Evolutionary conservation across 1,140 invertebrate genomes (phyloP).

Genomic region (Elymnias hypermnestra): DNA sequence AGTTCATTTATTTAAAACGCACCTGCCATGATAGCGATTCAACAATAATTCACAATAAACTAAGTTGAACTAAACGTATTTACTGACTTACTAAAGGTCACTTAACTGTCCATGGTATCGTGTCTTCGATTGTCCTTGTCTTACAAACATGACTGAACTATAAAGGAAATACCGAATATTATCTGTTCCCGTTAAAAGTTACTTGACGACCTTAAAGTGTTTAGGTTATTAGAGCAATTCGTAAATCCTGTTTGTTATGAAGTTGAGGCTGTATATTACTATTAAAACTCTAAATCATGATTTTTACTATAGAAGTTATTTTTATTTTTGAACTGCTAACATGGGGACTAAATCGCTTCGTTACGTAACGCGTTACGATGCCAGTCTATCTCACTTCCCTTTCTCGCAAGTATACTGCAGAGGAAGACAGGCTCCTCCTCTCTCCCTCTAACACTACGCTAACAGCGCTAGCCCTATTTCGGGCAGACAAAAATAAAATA

Average conservation of each 20-base stretch:
- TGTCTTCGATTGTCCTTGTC: slow-evolving; percentile 2
- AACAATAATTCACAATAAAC: slow-evolving; percentile 15
- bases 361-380: too few species aligned
- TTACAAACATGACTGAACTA: slow-evolving; percentile 2
- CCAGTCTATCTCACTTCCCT: too few species aligned
- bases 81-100: slow-evolving; percentile 1
- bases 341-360: neutral
- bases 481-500: too few species aligned
- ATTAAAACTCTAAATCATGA: too few species aligned
- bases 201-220: slow-evolving; percentile 3
- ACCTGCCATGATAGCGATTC: slow-evolving; percentile 10
- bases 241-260: neutral
- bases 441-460: too few species aligned
- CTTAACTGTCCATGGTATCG: slow-evolving; percentile 1
- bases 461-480: too few species aligned
- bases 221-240: neutral
- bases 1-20: slow-evolving; percentile 14
- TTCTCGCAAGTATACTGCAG: too few species aligned
- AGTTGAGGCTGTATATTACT: too few species aligned
- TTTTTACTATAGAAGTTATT: too few species aligned
- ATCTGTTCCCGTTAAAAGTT: neutral
- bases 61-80: neutral
- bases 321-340: neutral
- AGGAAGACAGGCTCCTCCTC: too few species aligned
- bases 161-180: slow-evolving; percentile 3